phyloP scores from a whole-genome alignment of 2,797 vertebrate genomes.

The Molossus alvarezi region DNA sequence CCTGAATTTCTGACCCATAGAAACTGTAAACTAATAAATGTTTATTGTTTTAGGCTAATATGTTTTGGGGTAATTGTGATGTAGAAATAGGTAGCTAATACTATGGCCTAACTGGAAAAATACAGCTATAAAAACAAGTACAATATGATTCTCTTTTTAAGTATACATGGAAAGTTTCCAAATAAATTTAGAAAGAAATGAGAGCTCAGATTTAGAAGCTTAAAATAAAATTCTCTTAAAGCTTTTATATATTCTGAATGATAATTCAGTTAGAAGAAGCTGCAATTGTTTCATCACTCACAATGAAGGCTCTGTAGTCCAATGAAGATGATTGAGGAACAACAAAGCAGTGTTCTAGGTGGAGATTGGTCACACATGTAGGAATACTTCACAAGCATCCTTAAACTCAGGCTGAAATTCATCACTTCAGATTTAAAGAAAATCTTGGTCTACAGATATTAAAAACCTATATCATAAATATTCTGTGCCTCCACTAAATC shows the following conservation, averaged over 20 bases:
- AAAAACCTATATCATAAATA: conserved; percentile 52
- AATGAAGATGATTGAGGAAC: background rate
- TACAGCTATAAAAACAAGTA: conserved; percentile 27
- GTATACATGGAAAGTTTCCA: conserved; percentile 44
- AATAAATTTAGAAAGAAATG: conserved; percentile 63
- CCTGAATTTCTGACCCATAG: background rate
- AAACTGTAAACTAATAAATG: conserved; percentile 14
- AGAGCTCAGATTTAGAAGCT: conserved; percentile 52
- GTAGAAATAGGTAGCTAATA: background rate
- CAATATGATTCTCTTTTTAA: conserved; percentile 38
- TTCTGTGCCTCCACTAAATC: conserved; percentile 33
- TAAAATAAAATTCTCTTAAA: conserved; percentile 51
- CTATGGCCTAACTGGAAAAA: conserved; percentile 27
- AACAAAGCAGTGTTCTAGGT: background rate
- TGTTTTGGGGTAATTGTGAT: conserved; percentile 3
- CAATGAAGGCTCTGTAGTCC: background rate
- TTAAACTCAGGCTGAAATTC: background rate
- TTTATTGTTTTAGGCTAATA: background rate
- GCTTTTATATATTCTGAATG: conserved; percentile 17
- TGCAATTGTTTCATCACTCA: conserved; percentile 24
- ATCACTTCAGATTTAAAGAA: conserved; percentile 42
- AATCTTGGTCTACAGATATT: conserved; percentile 49
- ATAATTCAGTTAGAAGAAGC: conserved; percentile 44
- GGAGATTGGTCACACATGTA: background rate
- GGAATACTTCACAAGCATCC: background rate